Evolutionary conservation across 1,140 invertebrate genomes (phyloP).

Genomic region (Lasaia peninsularis): DNA sequence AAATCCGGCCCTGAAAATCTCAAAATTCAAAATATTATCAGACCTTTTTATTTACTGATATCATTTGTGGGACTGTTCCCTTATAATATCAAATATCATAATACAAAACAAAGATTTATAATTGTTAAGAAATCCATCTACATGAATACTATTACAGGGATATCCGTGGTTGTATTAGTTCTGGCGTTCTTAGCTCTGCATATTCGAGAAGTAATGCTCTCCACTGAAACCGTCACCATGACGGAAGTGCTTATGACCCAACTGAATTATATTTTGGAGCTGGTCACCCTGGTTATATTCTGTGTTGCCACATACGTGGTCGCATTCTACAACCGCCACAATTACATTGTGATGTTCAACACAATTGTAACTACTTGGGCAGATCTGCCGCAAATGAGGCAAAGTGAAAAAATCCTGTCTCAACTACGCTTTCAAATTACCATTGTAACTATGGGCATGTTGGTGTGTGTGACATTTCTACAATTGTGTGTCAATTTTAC

Average conservation of each 20-base stretch:
- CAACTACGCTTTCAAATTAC: slow-evolving; percentile 31
- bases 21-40: slow-evolving; percentile 25
- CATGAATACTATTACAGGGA: slow-evolving; percentile 41
- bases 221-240: slow-evolving; percentile 32
- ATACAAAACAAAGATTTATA: slow-evolving; percentile 31
- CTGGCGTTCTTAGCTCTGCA: slow-evolving; percentile 38
- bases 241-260: slow-evolving; percentile 41
- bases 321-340: slow-evolving; percentile 39
- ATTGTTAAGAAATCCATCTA: slow-evolving; percentile 44
- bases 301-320: slow-evolving; percentile 36
- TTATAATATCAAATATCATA: slow-evolving; percentile 40
- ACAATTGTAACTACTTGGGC: slow-evolving; percentile 30
- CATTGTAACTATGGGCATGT: slow-evolving; percentile 19
- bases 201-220: slow-evolving; percentile 33
- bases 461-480: slow-evolving; percentile 26
- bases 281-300: slow-evolving; percentile 33
- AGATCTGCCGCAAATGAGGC: slow-evolving; percentile 24
- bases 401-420: slow-evolving; percentile 29
- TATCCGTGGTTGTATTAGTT: slow-evolving; percentile 32
- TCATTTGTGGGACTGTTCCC: slow-evolving; percentile 48
- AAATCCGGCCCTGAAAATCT: neutral
- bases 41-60: slow-evolving; percentile 40
- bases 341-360: slow-evolving; percentile 48
- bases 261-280: slow-evolving; percentile 52
- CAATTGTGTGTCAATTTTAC: slow-evolving; percentile 42